Evolutionary conservation across 2,888 invertebrate genomes (phyloP).

Genomic region (Plebejus melissa): DNA sequence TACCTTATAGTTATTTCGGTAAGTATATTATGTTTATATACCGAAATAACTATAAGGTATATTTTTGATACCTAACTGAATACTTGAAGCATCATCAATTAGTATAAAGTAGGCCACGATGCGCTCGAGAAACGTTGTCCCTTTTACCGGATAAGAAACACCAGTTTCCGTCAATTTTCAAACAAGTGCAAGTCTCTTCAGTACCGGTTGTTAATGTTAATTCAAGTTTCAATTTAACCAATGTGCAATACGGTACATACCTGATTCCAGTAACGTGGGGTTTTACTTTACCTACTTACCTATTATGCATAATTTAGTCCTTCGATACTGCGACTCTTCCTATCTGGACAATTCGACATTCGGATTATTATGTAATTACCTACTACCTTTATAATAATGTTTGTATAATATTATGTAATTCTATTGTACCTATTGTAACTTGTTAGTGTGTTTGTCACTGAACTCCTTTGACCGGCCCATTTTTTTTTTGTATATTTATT

Average conservation of each 20-base stretch:
- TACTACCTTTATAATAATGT: no score
- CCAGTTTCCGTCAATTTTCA: constrained; percentile 23
- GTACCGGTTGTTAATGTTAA: background rate
- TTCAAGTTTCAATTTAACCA: background rate
- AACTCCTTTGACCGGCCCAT: no score
- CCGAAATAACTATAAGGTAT: no score
- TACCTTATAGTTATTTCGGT: no score
- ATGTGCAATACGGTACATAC: constrained; percentile 6
- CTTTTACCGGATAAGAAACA: constrained; percentile 23
- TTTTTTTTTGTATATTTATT: no score
- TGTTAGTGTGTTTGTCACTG: no score
- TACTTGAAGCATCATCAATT: background rate
- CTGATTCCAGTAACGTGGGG: background rate
- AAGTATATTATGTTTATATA: no score
- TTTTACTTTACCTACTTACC: background rate
- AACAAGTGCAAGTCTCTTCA: constrained; percentile 11
- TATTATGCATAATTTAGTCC: background rate
- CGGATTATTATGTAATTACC: no score
- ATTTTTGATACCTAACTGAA: background rate
- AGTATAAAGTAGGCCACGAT: constrained; percentile 14
- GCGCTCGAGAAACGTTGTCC: background rate
- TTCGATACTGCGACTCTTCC: no score
- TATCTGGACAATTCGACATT: no score
- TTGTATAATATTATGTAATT: no score
- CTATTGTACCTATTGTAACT: no score